Evolutionary conservation across 2,113 vertebrate species (phyloP), one percentile per base, ranked within the genome.

Genomic region (Indri indri): DNA sequence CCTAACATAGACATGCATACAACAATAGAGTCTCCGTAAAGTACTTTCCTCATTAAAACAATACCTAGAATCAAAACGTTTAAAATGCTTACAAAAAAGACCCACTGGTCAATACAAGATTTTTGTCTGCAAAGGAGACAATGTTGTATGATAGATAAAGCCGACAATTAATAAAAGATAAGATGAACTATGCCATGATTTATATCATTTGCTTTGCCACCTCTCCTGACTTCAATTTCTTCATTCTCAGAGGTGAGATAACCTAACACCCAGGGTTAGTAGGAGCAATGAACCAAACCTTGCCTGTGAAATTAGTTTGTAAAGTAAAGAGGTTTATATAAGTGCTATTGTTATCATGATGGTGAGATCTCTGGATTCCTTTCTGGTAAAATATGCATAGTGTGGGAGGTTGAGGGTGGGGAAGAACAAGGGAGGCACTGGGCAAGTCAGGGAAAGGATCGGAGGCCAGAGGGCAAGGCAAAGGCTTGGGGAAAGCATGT

Each of bases 61-160:
- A 16, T 66, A 34, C 25, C 45, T 89, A 91, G 8, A 92, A 92
- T 88, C 9, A 81, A 52, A n/a, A 76, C 32, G 66, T 88, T 93
- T 54, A 10, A 88, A 95, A 79, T 94, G 47, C 34, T 83, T 17
- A 54, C 52, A 18, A 91, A 79, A 10, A 59, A 34, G 45, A 90
- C 17, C 40, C 37, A 65, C 23, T 40, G 22, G 52, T 74, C 50
- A 86, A 54, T 23, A 74, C 1, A n/a, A 70, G 61, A 34, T 32
- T 71, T 84, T 94, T 93, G 54, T 95, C n/a, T 59, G 77, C 8
- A 45, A 94, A 86, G 18, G 77, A 92, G 22, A 88, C 16, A n/a
- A 40, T 66, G 18, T n/a, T 54, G 34, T 81, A 25, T 23, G 4
- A 81, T 12, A 80, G 30, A 74, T 66, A 85, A 87, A 89, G 6